A percentile compares a stretch with the other conserved stretches of the same genome.
Evolutionary conservation across 2,797 vertebrate species (phyloP).

Genomic region (Typhlichthys eigenmanni): DNA sequence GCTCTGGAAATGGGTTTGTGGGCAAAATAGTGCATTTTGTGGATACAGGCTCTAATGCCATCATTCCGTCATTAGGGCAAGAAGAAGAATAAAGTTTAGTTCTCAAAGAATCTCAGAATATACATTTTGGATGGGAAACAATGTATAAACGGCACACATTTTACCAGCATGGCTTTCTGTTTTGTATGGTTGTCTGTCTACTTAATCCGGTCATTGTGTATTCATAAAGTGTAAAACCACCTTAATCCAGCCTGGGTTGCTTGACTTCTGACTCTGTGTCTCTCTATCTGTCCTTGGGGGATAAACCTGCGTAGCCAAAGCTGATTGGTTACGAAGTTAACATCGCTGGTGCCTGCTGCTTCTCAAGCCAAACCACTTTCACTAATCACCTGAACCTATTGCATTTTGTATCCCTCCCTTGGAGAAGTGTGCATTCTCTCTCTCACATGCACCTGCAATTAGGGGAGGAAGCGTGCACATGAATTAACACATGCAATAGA

Average conservation of each 20-base stretch:
- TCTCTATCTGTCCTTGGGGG: too few relatives aligned
- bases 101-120: too few relatives aligned
- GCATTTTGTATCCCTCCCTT: background rate
- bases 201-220: background rate
- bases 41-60: too few relatives aligned
- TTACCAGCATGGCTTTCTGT: too few relatives aligned
- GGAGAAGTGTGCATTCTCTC: background rate
- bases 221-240: background rate
- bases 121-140: too few relatives aligned
- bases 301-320: constrained; percentile 6
- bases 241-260: background rate
- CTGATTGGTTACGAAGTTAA: background rate
- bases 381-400: constrained; percentile 6
- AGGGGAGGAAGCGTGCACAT: too few relatives aligned
- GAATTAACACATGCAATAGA: background rate
- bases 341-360: background rate
- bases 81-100: too few relatives aligned
- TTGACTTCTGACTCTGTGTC: background rate
- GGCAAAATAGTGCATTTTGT: too few relatives aligned
- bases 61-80: too few relatives aligned
- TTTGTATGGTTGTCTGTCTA: background rate
- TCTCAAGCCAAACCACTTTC: constrained; percentile 4
- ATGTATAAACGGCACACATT: too few relatives aligned
- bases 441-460: background rate
- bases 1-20: too few relatives aligned